phyloP scores from a whole-genome alignment of 1,140 invertebrate genomes.

The Popillia japonica region DNA sequence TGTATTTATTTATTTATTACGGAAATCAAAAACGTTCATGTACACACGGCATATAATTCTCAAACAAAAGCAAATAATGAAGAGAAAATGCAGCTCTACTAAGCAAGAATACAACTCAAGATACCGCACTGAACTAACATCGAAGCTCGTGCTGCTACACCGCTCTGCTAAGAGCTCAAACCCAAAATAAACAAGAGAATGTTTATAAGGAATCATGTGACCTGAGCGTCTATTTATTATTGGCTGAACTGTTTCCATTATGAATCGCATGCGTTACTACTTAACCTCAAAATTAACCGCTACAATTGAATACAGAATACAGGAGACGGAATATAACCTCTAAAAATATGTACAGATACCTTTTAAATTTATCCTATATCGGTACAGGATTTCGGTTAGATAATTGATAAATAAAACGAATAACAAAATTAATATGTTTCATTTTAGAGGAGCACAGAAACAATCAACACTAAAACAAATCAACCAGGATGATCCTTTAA shows the following conservation, averaged over 20 bases:
- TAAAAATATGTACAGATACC: slow-evolving; percentile 66
- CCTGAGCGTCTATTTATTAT: not conserved
- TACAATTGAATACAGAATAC: no score
- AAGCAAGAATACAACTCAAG: slow-evolving; percentile 34
- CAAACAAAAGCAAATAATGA: slow-evolving; percentile 18
- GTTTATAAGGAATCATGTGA: slow-evolving; percentile 39
- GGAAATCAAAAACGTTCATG: not conserved
- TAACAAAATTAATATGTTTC: not conserved
- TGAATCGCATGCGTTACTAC: slow-evolving; percentile 35
- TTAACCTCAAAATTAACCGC: slow-evolving; percentile 34
- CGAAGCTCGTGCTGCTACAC: slow-evolving; percentile 25
- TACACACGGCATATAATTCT: slow-evolving; percentile 22
- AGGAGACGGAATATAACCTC: no score
- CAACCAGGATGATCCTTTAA: slow-evolving; percentile 63
- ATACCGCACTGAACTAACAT: slow-evolving; percentile 35
- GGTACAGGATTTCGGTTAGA: slow-evolving; percentile 68
- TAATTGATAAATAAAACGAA: not conserved
- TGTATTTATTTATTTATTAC: slow-evolving; percentile 9
- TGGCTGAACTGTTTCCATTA: slow-evolving; percentile 30
- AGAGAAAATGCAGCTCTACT: slow-evolving; percentile 22
- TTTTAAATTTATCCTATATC: slow-evolving; percentile 69
- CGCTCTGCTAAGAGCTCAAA: slow-evolving; percentile 32
- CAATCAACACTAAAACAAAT: slow-evolving; percentile 62
- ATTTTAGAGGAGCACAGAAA: slow-evolving; percentile 65
- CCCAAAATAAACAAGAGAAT: slow-evolving; percentile 43